phyloP scores from a whole-genome alignment of 2,113 vertebrate species.

The Ramphastos sulfuratus region DNA sequence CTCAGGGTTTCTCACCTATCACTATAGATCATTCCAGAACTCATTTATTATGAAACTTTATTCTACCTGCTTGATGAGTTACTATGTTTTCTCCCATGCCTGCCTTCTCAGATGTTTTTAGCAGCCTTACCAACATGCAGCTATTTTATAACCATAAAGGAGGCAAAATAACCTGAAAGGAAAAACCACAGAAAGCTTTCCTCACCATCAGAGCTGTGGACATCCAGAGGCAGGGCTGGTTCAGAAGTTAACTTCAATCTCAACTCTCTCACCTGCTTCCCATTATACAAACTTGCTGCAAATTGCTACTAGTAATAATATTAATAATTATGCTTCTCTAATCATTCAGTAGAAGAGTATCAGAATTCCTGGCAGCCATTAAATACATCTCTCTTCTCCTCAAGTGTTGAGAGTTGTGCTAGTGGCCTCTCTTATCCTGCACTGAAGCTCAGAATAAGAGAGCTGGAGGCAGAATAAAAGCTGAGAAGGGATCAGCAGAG shows the following conservation, averaged over 20 bases:
- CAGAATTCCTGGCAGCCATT: background rate
- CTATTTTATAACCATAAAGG: background rate
- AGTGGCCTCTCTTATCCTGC: background rate
- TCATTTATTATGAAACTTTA: background rate
- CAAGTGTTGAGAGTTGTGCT: background rate
- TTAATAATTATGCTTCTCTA: constrained; percentile 43
- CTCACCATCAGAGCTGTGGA: background rate
- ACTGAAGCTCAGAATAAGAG: background rate
- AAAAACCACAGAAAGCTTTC: background rate
- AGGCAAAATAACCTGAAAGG: background rate
- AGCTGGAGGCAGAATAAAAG: background rate
- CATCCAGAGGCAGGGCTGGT: background rate
- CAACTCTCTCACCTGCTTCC: constrained; percentile 40
- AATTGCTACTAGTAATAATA: constrained; percentile 55
- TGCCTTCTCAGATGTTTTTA: background rate
- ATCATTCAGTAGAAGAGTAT: constrained; percentile 40
- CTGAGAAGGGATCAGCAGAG: background rate
- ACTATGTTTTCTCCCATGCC: background rate
- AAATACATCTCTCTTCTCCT: background rate
- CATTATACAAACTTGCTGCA: constrained; percentile 12
- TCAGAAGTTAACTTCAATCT: constrained; percentile 1
- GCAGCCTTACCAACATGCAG: background rate
- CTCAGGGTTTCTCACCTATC: background rate
- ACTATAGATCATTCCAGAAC: background rate
- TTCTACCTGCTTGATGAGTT: background rate